A percentile compares a stretch with the other conserved stretches of the same genome.
phyloP scores from a whole-genome alignment of 2,113 vertebrate genomes.

The Parus major region DNA sequence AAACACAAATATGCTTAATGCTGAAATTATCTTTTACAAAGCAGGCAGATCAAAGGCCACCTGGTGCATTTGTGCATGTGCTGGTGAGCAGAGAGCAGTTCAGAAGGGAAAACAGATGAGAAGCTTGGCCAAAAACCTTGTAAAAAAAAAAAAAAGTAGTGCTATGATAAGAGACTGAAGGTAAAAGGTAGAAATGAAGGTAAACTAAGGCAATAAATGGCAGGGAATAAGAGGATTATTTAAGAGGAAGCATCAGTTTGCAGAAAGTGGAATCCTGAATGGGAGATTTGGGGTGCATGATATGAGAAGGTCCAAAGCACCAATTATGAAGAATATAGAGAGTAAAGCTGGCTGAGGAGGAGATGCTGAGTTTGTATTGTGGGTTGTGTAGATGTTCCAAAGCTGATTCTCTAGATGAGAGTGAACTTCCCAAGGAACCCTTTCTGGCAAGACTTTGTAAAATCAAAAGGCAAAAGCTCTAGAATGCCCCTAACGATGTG shows the following conservation, averaged over 20 bases:
- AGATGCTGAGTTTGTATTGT: not conserved
- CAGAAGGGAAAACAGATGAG: not conserved
- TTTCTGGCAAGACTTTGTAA: not conserved
- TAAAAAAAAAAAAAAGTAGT: not conserved
- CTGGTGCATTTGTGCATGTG: not conserved
- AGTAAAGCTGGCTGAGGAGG: not conserved
- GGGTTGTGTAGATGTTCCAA: not conserved
- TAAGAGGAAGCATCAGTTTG: not conserved
- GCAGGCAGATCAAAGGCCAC: not conserved
- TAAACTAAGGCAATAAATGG: not conserved
- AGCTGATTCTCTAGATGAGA: not conserved
- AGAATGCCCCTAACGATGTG: not conserved
- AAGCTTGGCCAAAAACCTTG: not conserved
- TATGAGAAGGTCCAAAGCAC: not conserved
- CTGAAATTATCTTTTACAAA: not conserved
- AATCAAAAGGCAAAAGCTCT: not conserved
- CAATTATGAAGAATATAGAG: not conserved
- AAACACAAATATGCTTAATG: not conserved
- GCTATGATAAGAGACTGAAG: not conserved
- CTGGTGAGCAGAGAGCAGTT: not conserved
- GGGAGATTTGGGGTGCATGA: not conserved
- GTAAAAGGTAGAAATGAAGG: not conserved
- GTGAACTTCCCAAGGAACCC: not conserved
- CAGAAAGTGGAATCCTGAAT: not conserved
- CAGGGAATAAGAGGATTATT: not conserved